phyloP scores from a whole-genome alignment of 1,140 invertebrate species.

The Sycophila sp. region DNA sequence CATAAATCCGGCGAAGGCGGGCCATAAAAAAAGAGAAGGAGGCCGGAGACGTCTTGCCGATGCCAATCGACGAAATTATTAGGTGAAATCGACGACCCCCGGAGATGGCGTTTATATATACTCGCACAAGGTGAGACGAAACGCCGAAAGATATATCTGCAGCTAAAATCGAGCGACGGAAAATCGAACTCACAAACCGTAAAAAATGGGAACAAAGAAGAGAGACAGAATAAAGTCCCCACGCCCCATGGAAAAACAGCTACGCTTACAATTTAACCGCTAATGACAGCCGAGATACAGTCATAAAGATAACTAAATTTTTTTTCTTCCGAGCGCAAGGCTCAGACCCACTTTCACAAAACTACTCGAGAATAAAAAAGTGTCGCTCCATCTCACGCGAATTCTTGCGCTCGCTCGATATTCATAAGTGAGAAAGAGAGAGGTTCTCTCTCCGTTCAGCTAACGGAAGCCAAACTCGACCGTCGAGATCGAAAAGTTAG shows the following conservation, averaged over 20 bases:
- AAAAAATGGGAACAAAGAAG: background rate
- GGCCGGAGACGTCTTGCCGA: background rate
- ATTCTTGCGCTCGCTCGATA: too few relatives aligned
- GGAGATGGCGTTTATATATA: background rate
- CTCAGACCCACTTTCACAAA: background rate
- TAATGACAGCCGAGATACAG: too few relatives aligned
- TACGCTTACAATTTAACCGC: too few relatives aligned
- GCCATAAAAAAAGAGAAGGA: background rate
- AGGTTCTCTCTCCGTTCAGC: too few relatives aligned
- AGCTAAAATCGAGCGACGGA: background rate
- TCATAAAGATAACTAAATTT: too few relatives aligned
- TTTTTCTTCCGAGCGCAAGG: background rate
- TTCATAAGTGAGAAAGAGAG: too few relatives aligned
- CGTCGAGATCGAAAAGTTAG: too few relatives aligned
- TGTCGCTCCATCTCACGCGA: too few relatives aligned
- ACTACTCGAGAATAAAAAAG: too few relatives aligned
- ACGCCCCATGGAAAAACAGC: background rate
- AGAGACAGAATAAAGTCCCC: too few relatives aligned
- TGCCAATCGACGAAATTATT: conserved; percentile 9
- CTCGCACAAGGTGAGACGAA: background rate
- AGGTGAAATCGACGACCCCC: conserved; percentile 2
- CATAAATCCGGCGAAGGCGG: background rate
- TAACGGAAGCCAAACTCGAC: too few relatives aligned
- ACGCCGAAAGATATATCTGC: background rate
- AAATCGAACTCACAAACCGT: too few relatives aligned